phyloP scores from a whole-genome alignment of 2,113 vertebrate species.

The Sturnus vulgaris region DNA sequence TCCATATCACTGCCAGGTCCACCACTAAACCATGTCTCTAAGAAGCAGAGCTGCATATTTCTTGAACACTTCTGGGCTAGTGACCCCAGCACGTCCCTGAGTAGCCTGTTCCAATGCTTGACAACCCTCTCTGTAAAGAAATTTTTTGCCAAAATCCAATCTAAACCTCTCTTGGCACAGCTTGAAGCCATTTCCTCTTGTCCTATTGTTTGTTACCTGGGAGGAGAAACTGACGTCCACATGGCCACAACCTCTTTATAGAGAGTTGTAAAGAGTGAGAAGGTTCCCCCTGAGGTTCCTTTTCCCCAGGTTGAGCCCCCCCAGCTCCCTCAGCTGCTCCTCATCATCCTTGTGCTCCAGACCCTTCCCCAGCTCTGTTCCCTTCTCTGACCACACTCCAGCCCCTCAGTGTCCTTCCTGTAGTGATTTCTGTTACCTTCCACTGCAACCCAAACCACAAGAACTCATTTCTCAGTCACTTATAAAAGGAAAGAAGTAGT shows the following conservation, averaged over 20 bases:
- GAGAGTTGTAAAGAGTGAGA: fast-evolving
- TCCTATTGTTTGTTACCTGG: not conserved
- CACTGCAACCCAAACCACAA: fast-evolving
- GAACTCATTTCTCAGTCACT: not conserved
- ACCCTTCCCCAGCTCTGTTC: not conserved
- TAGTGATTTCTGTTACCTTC: not conserved
- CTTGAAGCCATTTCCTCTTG: not conserved
- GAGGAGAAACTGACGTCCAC: fast-evolving
- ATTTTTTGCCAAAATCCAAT: not conserved
- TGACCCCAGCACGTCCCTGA: not conserved
- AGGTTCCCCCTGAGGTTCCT: not conserved
- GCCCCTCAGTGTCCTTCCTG: not conserved
- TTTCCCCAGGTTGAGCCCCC: not conserved
- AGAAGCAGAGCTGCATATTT: not conserved
- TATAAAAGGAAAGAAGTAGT: not conserved
- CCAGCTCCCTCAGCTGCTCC: not conserved
- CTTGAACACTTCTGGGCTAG: not conserved
- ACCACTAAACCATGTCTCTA: not conserved
- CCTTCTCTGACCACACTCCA: fast-evolving
- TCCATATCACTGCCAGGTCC: not conserved
- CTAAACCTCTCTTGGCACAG: not conserved
- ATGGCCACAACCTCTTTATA: fast-evolving
- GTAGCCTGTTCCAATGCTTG: not conserved
- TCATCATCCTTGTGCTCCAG: not conserved
- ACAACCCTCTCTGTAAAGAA: not conserved